Evolutionary conservation across 2,797 vertebrate genomes (phyloP).

Genomic region (Gorsachius magnificus): DNA sequence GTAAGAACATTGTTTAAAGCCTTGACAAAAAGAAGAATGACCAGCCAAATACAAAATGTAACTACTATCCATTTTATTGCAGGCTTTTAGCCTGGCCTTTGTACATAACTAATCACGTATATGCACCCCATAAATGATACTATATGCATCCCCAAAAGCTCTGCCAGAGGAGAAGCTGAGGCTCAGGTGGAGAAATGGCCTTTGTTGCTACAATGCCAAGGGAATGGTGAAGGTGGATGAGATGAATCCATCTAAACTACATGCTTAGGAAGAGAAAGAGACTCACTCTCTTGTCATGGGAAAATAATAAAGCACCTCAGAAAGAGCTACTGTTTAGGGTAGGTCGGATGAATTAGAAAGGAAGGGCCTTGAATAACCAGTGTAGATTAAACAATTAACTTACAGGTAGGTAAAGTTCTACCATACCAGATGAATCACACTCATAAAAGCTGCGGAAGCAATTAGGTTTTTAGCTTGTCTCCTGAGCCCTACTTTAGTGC

Average conservation of each 20-base stretch:
- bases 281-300: neutral
- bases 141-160: neutral
- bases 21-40: neutral
- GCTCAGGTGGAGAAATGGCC: neutral
- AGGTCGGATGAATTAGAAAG: neutral
- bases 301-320: neutral
- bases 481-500: neutral
- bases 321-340: neutral
- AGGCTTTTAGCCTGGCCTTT: neutral
- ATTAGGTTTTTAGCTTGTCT: conserved; percentile 34
- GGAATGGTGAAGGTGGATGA: neutral
- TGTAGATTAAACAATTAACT: neutral
- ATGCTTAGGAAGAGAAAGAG: neutral
- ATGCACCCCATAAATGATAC: neutral
- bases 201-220: neutral
- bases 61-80: neutral
- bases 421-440: neutral
- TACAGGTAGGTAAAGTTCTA: neutral
- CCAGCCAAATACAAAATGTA: neutral
- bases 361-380: neutral
- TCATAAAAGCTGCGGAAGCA: neutral
- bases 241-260: neutral
- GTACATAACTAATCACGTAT: neutral
- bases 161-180: neutral
- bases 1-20: neutral